Evolutionary conservation across 2,113 vertebrate genomes (phyloP).

Genomic region (Polypterus senegalus): DNA sequence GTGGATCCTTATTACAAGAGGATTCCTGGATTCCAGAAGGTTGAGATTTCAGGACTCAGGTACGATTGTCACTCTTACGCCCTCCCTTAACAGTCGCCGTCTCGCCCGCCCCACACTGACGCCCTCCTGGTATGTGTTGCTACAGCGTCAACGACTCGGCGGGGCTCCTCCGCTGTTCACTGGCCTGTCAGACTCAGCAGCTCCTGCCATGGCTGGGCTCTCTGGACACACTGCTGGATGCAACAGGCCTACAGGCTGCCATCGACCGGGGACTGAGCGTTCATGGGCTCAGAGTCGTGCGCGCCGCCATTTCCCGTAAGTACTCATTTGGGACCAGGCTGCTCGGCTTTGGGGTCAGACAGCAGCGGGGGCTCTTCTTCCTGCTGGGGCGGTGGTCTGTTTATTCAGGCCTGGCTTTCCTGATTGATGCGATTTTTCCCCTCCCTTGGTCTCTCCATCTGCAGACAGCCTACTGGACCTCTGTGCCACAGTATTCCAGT

Average conservation of each 20-base stretch:
- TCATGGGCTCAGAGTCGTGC: slow-evolving; percentile 35
- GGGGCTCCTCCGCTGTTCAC: not conserved
- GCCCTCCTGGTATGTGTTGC: too few relatives aligned
- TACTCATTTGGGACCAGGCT: not conserved
- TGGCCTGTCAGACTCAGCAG: slow-evolving; percentile 1
- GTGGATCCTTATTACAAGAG: slow-evolving; percentile 39
- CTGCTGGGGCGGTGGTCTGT: too few relatives aligned
- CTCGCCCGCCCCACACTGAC: not conserved
- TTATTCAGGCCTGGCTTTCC: too few relatives aligned
- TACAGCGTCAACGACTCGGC: too few relatives aligned
- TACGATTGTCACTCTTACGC: slow-evolving; percentile 15
- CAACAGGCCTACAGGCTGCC: slow-evolving; percentile 29
- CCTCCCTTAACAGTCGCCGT: not conserved
- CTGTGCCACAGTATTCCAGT: slow-evolving; percentile 54
- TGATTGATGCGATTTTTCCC: not conserved
- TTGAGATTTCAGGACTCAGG: slow-evolving; percentile 50
- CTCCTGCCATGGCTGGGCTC: slow-evolving; percentile 37
- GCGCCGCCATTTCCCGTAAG: slow-evolving; percentile 52
- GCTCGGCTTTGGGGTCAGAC: not conserved
- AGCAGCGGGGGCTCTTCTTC: too few relatives aligned
- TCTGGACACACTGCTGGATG: slow-evolving; percentile 32
- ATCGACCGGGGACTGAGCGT: slow-evolving; percentile 24
- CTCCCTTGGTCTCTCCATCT: not conserved
- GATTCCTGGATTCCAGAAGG: slow-evolving; percentile 40
- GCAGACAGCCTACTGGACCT: slow-evolving; percentile 45